Conservation (phyloP, 2,797 vertebrate genomes). For the Pantherophis vulpinus region DNA sequence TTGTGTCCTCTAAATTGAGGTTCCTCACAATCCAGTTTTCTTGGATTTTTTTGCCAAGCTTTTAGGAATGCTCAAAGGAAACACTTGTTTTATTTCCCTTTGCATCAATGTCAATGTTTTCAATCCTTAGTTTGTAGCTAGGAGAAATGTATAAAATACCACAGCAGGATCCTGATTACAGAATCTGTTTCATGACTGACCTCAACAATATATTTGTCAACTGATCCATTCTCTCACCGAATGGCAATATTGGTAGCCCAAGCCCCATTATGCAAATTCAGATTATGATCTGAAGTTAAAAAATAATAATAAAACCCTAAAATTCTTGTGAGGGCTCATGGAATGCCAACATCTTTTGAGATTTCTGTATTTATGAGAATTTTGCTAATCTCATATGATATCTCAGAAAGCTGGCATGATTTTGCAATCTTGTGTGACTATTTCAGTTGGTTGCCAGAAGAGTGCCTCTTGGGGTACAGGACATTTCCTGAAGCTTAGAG, state of each 20-base stretch:
- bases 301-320: neutral
- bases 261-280: neutral
- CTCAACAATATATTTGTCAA: neutral
- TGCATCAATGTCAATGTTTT: neutral
- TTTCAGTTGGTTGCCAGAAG: neutral
- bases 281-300: neutral
- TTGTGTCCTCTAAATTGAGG: neutral
- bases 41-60: neutral
- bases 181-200: neutral
- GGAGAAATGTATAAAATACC: neutral
- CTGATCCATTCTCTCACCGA: neutral
- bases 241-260: neutral
- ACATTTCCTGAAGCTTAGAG: neutral
- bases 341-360: neutral
- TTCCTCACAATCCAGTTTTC: neutral
- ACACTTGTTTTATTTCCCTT: neutral
- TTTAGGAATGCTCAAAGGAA: neutral
- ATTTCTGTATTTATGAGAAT: neutral
- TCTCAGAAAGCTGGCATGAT: neutral
- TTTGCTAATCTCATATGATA: neutral
- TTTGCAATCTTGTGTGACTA: neutral
- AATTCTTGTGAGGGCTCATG: neutral
- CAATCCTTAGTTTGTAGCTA: neutral
- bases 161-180: neutral
- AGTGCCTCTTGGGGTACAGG: neutral